Percentiles rank a stretch among this genome's conserved stretches.
Evolutionary conservation across 2,113 vertebrate genomes (phyloP).

Genomic region (Poecilia latipinna): DNA sequence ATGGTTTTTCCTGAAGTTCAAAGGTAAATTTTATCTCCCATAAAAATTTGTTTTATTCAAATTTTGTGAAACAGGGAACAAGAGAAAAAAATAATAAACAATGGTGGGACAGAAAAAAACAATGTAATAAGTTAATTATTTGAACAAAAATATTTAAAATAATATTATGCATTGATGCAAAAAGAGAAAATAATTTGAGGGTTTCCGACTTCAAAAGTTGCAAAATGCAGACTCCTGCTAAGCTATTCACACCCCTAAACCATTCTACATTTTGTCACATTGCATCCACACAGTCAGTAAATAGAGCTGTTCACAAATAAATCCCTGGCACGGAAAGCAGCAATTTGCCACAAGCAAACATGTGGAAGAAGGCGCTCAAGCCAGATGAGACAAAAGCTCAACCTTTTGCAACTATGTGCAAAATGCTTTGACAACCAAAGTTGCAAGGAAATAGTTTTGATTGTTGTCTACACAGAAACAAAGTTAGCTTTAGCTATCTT

Average conservation of each 20-base stretch:
- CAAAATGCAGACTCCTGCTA: background rate
- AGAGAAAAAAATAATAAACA: background rate
- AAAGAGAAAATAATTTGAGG: background rate
- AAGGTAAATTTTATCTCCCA: background rate
- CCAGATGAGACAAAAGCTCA: too few species aligned
- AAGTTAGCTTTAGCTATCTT: too few species aligned
- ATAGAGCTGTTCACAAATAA: background rate
- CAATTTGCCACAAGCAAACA: too few species aligned
- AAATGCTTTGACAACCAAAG: too few species aligned
- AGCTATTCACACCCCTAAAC: background rate
- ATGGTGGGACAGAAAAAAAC: background rate
- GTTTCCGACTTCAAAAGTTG: background rate
- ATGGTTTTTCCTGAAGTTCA: slow-evolving; percentile 22
- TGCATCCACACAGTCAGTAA: background rate
- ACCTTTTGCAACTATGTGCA: too few species aligned
- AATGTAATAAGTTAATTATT: background rate
- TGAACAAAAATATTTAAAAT: background rate
- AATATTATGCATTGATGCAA: background rate
- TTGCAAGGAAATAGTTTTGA: too few species aligned
- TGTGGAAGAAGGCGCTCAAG: too few species aligned
- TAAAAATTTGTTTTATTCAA: background rate
- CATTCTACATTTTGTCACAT: background rate
- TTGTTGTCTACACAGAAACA: too few species aligned
- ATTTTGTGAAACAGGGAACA: background rate
- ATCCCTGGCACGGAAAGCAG: too few species aligned